phyloP scores from a whole-genome alignment of 2,888 invertebrate genomes.

The Sisyra nigra region DNA sequence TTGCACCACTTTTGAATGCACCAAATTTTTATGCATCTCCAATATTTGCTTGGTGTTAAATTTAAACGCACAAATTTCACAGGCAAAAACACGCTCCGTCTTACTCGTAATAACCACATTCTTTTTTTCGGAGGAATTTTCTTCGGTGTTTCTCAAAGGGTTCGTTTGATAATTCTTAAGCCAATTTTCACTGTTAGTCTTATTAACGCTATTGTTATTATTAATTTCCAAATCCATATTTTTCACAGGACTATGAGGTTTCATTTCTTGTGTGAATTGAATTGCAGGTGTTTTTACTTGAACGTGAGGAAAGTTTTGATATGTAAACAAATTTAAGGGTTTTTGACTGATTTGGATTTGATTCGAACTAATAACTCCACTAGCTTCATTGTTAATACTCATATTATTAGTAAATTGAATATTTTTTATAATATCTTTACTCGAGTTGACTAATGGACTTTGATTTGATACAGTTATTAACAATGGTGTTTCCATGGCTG shows the following conservation, averaged over 20 bases:
- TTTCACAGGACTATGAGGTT: too few species aligned
- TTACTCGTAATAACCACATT: background rate
- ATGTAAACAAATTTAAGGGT: too few species aligned
- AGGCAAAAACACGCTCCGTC: constrained; percentile 19
- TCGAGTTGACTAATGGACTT: constrained; percentile 3
- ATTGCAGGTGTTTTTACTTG: too few species aligned
- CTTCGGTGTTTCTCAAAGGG: too few species aligned
- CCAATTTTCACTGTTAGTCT: constrained; percentile 25
- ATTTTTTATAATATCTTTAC: constrained; percentile 26
- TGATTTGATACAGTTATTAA: background rate
- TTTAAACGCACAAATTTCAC: constrained; percentile 55
- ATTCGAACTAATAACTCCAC: constrained; percentile 13
- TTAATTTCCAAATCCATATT: constrained; percentile 16
- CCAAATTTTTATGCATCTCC: constrained; percentile 56
- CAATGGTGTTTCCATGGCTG: background rate
- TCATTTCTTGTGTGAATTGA: too few species aligned
- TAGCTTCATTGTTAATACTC: constrained; percentile 18
- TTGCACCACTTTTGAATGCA: constrained; percentile 33
- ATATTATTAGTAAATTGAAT: constrained; percentile 27
- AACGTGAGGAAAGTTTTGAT: too few species aligned
- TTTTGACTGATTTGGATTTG: too few species aligned
- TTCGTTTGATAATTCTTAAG: background rate
- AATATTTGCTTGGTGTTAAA: constrained; percentile 55
- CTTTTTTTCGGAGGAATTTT: background rate
- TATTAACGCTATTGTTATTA: constrained; percentile 21